Conservation (phyloP, 2,888 invertebrate species). For the Mantis religiosa region DNA sequence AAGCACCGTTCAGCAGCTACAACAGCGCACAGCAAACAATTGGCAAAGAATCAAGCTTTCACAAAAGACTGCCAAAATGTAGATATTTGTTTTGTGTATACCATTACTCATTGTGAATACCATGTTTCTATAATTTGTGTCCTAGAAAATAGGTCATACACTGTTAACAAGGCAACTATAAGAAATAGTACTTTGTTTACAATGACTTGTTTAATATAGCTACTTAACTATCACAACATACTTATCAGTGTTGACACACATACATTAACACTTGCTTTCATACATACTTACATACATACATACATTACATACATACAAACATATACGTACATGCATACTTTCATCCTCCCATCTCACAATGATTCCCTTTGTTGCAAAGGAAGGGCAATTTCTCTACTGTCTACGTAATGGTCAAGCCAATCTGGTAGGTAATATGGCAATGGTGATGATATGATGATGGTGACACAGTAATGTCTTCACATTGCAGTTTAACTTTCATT, state of each 20-base stretch:
- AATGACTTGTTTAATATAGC: conserved; percentile 30
- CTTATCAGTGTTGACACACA: conserved; percentile 24
- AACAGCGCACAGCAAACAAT: conserved; percentile 21
- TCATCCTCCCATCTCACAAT: background rate
- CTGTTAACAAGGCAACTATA: conserved; percentile 33
- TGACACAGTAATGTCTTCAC: conserved; percentile 13
- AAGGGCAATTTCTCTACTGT: conserved; percentile 3
- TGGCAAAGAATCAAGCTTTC: conserved; percentile 23
- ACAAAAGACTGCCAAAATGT: conserved; percentile 28
- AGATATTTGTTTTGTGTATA: conserved; percentile 23
- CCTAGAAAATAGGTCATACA: conserved; percentile 31
- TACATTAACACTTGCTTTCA: background rate
- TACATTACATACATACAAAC: background rate
- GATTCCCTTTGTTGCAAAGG: conserved; percentile 12
- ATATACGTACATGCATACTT: conserved; percentile 3
- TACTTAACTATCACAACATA: conserved; percentile 34
- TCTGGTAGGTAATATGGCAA: conserved; percentile 18
- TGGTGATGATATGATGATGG: conserved; percentile 22
- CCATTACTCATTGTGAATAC: conserved; percentile 23
- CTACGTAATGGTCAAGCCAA: conserved; percentile 2
- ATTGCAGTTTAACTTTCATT: background rate
- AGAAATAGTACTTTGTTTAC: conserved; percentile 31
- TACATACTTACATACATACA: background rate
- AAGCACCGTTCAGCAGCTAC: conserved; percentile 17
- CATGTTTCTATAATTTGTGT: conserved; percentile 27